Evolutionary conservation across 2,113 vertebrate species (phyloP).

Genomic region (Myotis lucifugus): DNA sequence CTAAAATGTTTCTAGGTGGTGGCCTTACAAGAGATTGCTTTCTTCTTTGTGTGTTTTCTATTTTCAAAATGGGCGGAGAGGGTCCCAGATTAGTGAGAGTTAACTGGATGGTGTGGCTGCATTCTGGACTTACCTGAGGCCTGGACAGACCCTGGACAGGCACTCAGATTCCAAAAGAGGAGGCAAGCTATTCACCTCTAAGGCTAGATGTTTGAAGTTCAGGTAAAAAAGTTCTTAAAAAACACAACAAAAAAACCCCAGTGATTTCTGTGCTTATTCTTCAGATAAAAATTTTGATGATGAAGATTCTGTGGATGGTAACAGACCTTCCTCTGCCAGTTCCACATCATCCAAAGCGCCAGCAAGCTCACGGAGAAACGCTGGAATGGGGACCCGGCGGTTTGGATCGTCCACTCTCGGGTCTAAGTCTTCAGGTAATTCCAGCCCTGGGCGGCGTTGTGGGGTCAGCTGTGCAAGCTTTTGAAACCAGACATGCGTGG

Average conservation of each 20-base stretch:
- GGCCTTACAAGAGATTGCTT: slow-evolving; percentile 9
- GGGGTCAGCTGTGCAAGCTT: neutral
- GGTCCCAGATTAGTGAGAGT: neutral
- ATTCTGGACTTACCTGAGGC: neutral
- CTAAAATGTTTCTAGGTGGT: neutral
- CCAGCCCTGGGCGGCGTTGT: neutral
- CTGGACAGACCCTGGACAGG: neutral
- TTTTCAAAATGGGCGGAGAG: neutral
- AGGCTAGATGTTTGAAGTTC: neutral
- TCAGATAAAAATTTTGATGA: slow-evolving; percentile 99
- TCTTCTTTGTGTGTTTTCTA: neutral
- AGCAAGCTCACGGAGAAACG: slow-evolving; percentile 87
- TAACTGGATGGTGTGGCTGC: neutral
- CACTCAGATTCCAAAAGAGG: neutral
- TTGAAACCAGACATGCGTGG: neutral
- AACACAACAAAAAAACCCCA: neutral
- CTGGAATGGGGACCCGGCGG: slow-evolving; percentile 89
- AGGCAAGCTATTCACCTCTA: neutral
- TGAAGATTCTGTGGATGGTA: slow-evolving; percentile 98
- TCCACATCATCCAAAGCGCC: slow-evolving; percentile 93
- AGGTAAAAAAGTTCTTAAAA: neutral
- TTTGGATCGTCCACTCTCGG: slow-evolving; percentile 88
- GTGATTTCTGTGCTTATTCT: slow-evolving; percentile 49
- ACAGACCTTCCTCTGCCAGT: slow-evolving; percentile 95
- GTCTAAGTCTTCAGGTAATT: slow-evolving; percentile 90